phyloP scores from a whole-genome alignment of 2,888 invertebrate genomes.

The Orgyia antiqua region DNA sequence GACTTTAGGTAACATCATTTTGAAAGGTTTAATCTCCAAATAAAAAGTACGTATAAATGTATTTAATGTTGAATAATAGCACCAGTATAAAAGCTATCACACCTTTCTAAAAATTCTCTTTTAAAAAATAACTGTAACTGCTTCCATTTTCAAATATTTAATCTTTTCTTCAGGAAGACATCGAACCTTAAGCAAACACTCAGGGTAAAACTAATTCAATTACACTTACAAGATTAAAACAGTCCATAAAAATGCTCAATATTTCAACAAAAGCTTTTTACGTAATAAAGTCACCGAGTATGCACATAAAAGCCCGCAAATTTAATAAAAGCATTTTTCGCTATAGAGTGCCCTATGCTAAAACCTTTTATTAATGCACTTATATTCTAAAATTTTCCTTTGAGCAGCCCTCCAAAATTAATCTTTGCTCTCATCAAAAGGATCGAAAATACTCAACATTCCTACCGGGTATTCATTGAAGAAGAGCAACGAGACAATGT shows the following conservation, averaged over 20 bases:
- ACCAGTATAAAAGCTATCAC: no score
- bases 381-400: constrained; percentile 73
- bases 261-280: constrained; percentile 52
- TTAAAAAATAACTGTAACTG: no score
- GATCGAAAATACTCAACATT: constrained; percentile 63
- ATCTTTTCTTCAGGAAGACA: no score
- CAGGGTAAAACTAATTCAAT: constrained; percentile 18
- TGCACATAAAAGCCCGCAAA: constrained; percentile 66
- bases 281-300: constrained; percentile 57
- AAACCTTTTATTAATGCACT: constrained; percentile 73
- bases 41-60: no score
- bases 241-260: constrained; percentile 36
- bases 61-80: neutral
- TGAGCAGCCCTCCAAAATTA: constrained; percentile 70
- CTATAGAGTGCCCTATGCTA: constrained; percentile 58
- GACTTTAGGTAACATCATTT: no score
- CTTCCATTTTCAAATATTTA: no score
- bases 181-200: no score
- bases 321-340: constrained; percentile 72
- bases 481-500: constrained; percentile 43
- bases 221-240: constrained; percentile 30
- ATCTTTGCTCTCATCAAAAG: constrained; percentile 72
- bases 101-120: no score
- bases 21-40: no score
- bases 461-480: constrained; percentile 53